phyloP scores from a whole-genome alignment of 2,113 vertebrate species.

The Brachypteracias leptosomus region DNA sequence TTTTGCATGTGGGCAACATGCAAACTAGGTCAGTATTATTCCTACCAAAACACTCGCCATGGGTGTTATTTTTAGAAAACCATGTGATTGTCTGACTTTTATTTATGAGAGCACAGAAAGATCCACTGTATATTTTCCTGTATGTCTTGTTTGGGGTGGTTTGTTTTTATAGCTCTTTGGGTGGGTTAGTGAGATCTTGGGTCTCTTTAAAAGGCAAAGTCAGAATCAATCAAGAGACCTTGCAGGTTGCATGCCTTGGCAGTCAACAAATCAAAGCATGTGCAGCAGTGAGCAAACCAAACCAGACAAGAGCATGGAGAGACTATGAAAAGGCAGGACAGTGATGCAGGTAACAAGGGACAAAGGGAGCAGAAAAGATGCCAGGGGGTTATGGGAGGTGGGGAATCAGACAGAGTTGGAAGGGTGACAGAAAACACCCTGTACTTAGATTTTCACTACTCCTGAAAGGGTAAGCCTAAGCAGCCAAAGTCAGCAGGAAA shows the following conservation, averaged over 20 bases:
- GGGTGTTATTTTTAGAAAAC: constrained; percentile 59
- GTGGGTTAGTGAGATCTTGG: neutral
- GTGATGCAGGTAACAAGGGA: neutral
- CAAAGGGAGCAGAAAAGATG: neutral
- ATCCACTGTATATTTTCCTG: constrained; percentile 42
- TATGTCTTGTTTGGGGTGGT: neutral
- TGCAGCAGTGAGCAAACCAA: neutral
- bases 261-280: neutral
- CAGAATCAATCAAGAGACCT: neutral
- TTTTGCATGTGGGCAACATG: neutral
- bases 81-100: constrained; percentile 54
- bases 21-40: constrained; percentile 60
- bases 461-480: neutral
- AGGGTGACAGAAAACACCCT: neutral
- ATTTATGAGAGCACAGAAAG: constrained; percentile 43
- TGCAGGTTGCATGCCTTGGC: neutral
- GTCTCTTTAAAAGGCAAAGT: neutral
- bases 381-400: neutral
- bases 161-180: neutral
- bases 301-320: neutral
- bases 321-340: neutral
- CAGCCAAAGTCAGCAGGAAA: neutral
- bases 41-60: neutral
- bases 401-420: neutral
- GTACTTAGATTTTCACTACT: neutral